phyloP scores from a whole-genome alignment of 2,113 vertebrate genomes.

The Arenaria interpres region DNA sequence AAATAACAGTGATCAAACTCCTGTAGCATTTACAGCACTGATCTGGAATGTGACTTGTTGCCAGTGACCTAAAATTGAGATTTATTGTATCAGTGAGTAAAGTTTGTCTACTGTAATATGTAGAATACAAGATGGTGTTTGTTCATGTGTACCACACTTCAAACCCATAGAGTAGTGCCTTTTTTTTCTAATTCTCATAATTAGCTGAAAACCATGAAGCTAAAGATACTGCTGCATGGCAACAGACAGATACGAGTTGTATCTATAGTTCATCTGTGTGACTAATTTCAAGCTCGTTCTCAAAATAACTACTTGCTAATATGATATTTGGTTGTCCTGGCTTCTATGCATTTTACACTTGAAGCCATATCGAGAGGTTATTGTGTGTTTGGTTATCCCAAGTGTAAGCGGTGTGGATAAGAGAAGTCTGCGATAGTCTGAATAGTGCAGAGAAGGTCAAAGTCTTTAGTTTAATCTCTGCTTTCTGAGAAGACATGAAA shows the following conservation, averaged over 20 bases:
- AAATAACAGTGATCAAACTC: neutral
- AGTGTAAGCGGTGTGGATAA: neutral
- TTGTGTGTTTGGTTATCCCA: neutral
- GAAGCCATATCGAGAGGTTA: neutral
- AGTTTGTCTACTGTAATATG: neutral
- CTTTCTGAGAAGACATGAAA: neutral
- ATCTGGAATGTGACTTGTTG: neutral
- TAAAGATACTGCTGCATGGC: neutral
- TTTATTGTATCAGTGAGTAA: neutral
- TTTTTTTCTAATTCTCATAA: neutral
- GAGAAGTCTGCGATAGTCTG: neutral
- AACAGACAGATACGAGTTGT: neutral
- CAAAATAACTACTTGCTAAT: neutral
- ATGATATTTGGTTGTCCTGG: neutral
- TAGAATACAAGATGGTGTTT: neutral
- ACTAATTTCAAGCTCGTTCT: neutral
- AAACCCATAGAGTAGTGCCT: neutral
- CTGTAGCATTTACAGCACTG: neutral
- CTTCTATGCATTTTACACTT: neutral
- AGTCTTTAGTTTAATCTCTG: neutral
- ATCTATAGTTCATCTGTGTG: neutral
- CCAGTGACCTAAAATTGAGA: neutral
- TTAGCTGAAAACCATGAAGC: neutral
- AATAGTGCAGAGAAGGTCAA: neutral
- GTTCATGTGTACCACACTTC: neutral